Percentiles rank a stretch among this genome's conserved stretches.
Conservation (phyloP, 2,797 vertebrate species). For the Pangasius mekongensis region DNA sequence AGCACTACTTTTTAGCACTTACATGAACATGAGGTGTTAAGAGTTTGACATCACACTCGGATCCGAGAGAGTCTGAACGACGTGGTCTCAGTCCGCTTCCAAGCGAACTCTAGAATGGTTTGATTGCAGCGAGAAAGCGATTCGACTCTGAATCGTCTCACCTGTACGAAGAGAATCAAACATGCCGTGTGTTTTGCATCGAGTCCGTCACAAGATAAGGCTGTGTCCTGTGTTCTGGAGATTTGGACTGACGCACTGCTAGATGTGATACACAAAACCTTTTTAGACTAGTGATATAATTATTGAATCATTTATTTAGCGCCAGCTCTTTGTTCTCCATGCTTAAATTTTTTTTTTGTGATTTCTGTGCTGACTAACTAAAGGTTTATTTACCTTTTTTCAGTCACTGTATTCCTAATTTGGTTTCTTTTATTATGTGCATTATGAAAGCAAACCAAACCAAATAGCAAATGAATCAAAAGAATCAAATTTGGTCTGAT, state of each 20-base stretch:
- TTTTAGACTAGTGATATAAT: not conserved
- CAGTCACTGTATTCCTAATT: not conserved
- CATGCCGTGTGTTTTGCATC: not conserved
- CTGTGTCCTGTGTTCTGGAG: not conserved
- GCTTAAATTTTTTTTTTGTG: not conserved
- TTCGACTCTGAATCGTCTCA: not conserved
- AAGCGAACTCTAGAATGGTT: not conserved
- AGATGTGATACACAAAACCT: not conserved
- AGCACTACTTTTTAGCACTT: conserved; percentile 29
- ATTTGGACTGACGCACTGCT: not conserved
- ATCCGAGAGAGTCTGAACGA: not conserved
- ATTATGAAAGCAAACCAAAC: not conserved
- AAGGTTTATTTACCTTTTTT: not conserved
- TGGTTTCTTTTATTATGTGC: not conserved
- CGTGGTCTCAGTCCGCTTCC: conserved; percentile 54
- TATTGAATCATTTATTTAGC: not conserved
- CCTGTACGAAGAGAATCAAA: not conserved
- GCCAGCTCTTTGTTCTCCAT: no score
- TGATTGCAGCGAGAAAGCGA: not conserved
- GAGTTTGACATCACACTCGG: conserved; percentile 66
- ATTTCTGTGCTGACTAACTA: not conserved
- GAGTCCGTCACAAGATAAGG: not conserved
- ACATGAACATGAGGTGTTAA: conserved; percentile 29
- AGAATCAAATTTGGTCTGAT: not conserved
- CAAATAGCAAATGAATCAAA: not conserved